Percentiles rank a stretch among this genome's conserved stretches.
Evolutionary conservation across 2,888 invertebrate genomes (phyloP).

Genomic region (Acrobasis repandana): DNA sequence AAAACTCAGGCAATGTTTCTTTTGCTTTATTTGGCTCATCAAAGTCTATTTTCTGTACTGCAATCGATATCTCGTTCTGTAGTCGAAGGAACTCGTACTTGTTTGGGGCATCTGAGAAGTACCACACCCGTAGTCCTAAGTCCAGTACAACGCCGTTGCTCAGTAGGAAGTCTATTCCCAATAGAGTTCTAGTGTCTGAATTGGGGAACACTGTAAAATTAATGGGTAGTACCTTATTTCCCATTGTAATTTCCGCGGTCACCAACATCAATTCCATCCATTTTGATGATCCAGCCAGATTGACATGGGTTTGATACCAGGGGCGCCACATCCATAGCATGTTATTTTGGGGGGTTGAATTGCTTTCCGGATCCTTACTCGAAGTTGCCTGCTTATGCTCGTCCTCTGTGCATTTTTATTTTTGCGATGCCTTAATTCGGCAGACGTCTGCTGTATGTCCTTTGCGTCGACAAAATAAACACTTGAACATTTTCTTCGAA

Average conservation of each 20-base stretch:
- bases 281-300: too few species aligned
- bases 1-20: not conserved
- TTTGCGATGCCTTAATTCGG: too few species aligned
- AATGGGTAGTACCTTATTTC: not conserved
- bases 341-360: not conserved
- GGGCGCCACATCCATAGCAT: conserved; percentile 35
- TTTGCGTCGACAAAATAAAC: too few species aligned
- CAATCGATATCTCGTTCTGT: not conserved
- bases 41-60: not conserved
- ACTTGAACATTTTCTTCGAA: too few species aligned
- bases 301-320: too few species aligned
- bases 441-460: too few species aligned
- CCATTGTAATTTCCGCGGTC: conserved; percentile 3
- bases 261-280: too few species aligned
- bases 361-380: too few species aligned
- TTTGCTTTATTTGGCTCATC: not conserved
- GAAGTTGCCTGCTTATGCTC: conserved; percentile 3
- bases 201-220: conserved; percentile 18
- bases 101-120: too few species aligned
- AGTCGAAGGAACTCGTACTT: not conserved
- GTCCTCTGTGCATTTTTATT: not conserved
- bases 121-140: too few species aligned
- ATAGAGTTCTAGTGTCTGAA: conserved; percentile 12
- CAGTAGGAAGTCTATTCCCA: not conserved
- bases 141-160: not conserved